These are phyloP conservation scores for Dryas iulia DNA, from an alignment of 1,140 invertebrate genomes.

Conservation along the genomic window DNA sequence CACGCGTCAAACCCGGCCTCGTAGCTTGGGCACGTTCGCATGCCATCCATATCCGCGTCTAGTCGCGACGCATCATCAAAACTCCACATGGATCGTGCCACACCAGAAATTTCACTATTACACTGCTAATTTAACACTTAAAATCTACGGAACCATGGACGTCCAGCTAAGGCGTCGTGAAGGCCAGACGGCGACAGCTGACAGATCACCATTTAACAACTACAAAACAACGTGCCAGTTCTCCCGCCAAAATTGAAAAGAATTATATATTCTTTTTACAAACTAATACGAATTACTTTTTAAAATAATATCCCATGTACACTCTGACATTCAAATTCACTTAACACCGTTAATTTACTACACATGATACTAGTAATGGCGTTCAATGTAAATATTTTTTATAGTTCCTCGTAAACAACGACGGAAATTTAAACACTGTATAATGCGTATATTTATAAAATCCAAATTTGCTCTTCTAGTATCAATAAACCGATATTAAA, in stretches of 20 bases:
- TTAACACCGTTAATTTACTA: slow-evolving; percentile 37
- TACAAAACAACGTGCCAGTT: slow-evolving; percentile 59
- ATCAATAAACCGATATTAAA: slow-evolving; percentile 2
- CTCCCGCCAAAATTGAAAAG: slow-evolving; percentile 74
- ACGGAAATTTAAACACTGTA: slow-evolving; percentile 7
- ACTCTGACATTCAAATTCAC: slow-evolving; percentile 25
- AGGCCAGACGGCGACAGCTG: slow-evolving; percentile 69
- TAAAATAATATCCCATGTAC: slow-evolving; percentile 3
- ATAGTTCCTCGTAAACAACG: slow-evolving; percentile 16
- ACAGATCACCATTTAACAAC: slow-evolving; percentile 67
- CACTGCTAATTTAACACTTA: slow-evolving; percentile 67
- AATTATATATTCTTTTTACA: slow-evolving; percentile 59
- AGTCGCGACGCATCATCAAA: slow-evolving; percentile 63
- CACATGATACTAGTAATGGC: slow-evolving; percentile 47
- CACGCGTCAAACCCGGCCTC: slow-evolving; percentile 71
- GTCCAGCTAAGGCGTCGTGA: slow-evolving; percentile 50
- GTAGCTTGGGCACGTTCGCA: slow-evolving; percentile 67
- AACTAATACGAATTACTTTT: slow-evolving; percentile 39
- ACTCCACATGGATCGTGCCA: slow-evolving; percentile 61
- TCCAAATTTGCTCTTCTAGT: not conserved
- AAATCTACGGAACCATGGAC: slow-evolving; percentile 52
- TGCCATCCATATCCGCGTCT: slow-evolving; percentile 73
- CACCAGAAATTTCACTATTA: slow-evolving; percentile 60
- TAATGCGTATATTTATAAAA: not conserved
- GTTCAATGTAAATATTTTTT: slow-evolving; percentile 36